phyloP scores from a whole-genome alignment of 2,113 vertebrate species.

The Serinus canaria region DNA sequence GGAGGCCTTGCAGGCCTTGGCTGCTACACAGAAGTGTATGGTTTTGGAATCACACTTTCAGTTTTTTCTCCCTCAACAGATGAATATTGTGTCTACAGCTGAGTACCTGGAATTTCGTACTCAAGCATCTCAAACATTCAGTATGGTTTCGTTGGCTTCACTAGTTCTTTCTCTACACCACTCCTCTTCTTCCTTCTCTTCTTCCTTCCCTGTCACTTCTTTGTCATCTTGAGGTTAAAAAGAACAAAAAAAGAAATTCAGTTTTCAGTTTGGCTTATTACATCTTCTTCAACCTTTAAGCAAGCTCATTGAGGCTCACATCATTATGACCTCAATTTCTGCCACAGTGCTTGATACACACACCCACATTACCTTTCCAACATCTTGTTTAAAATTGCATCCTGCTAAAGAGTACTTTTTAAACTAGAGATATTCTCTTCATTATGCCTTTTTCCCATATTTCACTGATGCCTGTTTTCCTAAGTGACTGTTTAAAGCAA shows the following conservation, averaged over 20 bases:
- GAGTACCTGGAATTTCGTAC: background rate
- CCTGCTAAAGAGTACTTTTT: background rate
- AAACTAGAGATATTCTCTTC: background rate
- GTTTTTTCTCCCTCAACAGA: background rate
- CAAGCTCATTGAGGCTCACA: background rate
- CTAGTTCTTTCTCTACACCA: background rate
- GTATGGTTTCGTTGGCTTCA: background rate
- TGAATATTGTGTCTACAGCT: background rate
- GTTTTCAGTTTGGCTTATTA: background rate
- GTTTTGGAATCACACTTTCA: background rate
- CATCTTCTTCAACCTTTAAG: background rate
- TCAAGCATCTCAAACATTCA: background rate
- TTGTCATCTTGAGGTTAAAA: background rate
- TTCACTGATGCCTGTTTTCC: background rate
- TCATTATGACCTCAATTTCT: background rate
- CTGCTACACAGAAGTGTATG: background rate
- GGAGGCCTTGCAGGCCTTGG: too few relatives aligned
- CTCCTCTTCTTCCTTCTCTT: background rate
- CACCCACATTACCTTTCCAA: background rate
- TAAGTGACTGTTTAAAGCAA: background rate
- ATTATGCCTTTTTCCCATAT: background rate
- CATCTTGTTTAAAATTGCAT: background rate
- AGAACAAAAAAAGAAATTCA: background rate
- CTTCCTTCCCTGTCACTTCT: background rate
- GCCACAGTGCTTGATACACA: background rate